These are phyloP conservation scores for Cryptotermes secundus DNA, from an alignment of 1,140 invertebrate genomes.

Conservation along the genomic window DNA sequence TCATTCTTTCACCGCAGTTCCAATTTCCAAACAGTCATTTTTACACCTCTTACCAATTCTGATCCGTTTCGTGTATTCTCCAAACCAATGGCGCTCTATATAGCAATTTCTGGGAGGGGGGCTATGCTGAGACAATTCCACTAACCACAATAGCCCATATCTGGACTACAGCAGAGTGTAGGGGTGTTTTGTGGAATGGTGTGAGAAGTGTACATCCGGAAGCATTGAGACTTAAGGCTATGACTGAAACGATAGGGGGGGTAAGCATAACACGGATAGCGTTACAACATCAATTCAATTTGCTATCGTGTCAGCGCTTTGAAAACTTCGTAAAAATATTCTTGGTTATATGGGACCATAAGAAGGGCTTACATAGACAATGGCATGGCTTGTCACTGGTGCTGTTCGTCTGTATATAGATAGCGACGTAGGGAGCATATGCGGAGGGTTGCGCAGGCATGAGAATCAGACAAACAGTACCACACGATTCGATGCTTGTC, in stretches of 20 bases:
- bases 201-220: not conserved
- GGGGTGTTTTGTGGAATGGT: not conserved
- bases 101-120: not conserved
- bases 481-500: too few species aligned
- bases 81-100: not conserved
- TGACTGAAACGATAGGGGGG: not conserved
- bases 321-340: constrained; percentile 4
- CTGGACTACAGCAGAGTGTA: not conserved
- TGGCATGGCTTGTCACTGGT: constrained; percentile 1
- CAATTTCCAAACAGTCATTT: not conserved
- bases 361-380: not conserved
- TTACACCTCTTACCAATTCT: not conserved
- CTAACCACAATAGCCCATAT: constrained; percentile 1
- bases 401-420: not conserved
- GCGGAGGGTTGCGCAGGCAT: not conserved
- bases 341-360: constrained; percentile 12
- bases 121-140: not conserved
- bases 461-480: too few species aligned
- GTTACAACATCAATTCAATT: constrained; percentile 18
- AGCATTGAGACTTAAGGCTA: not conserved
- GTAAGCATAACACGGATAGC: not conserved
- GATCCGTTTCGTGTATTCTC: not conserved
- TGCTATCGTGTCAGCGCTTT: not conserved
- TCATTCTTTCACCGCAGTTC: not conserved
- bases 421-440: not conserved